phyloP scores from a whole-genome alignment of 1,140 invertebrate species.

The Zaprionus vittiger region DNA sequence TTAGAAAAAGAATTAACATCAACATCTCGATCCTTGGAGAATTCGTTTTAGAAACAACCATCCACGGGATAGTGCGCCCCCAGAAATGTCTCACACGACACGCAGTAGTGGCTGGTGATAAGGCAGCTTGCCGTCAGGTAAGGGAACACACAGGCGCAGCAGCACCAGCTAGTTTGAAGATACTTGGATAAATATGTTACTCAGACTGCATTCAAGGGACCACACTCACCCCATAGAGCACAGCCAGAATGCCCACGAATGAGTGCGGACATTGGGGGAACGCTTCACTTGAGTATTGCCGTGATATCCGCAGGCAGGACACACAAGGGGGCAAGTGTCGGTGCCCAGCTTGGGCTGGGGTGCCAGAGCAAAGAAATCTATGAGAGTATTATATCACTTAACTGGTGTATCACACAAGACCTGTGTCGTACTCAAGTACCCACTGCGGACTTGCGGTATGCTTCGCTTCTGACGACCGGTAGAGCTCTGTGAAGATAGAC shows the following conservation, averaged over 20 bases:
- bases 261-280: conserved; percentile 25
- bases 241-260: conserved; percentile 48
- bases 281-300: conserved; percentile 31
- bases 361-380: conserved; percentile 40
- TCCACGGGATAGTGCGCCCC: conserved; percentile 50
- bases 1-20: not conserved
- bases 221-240: conserved; percentile 55
- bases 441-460: conserved; percentile 24
- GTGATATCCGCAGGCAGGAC: conserved; percentile 56
- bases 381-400: not conserved
- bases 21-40: not conserved
- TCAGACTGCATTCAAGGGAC: not conserved
- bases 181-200: not conserved
- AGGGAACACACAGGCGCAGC: conserved; percentile 57
- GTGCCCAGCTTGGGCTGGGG: conserved; percentile 42
- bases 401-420: not conserved
- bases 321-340: conserved; percentile 36
- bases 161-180: conserved; percentile 47
- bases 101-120: conserved; percentile 57
- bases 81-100: conserved; percentile 46
- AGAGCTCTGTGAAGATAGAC: not conserved
- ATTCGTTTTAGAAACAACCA: conserved; percentile 14
- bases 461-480: not conserved
- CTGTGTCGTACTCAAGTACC: not conserved
- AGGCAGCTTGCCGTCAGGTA: conserved; percentile 47